Evolutionary conservation across 2,888 invertebrate genomes (phyloP), one percentile per base, ranked within the genome.

Genomic region (Galeopsomyia nigrocyanea): DNA sequence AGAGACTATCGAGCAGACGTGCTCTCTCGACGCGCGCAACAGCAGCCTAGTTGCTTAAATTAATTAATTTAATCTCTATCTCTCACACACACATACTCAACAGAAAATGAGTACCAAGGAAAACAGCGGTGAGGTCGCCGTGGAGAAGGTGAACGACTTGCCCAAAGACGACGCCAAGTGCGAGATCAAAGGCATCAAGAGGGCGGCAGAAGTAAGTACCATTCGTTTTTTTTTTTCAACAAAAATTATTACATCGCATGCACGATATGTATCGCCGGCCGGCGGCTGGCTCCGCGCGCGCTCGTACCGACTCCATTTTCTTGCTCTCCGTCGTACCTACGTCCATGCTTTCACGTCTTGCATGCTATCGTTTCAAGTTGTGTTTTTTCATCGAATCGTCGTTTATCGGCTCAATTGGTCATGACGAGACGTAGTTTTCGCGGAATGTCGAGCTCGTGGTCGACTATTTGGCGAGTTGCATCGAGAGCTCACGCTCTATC

Each of bases 51-150:
- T 56, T 26, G 55, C 60, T 57, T 56, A 26, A 26, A 57, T 58
- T 67, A 9, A 57, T 66, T 39, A 56, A 47, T 47, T 66, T 58
- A 61, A 26, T 26, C 26, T 26, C 2, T 26, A 26, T n/a, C n/a
- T 26, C 65, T 67, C 66, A 58, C 57, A 74, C 65, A 76, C 74
- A 76, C 70, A 72, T 69, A 66, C 39, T 10, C 22, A 22, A 31
- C 49, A 5, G 26, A 63, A 26, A 7, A 93, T 93, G 93, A 93
- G 93, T 90, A 90, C 93, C 88, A 92, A 92, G 89, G 94, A 94
- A 89, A 94, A 93, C 89, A 94, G 93, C 90, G 94, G 93, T 89
- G 93, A 94, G 89, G 94, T 94, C 88, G 93, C 93, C 83, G 93
- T 94, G 80, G 94, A 94, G 89, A 94, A 94, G 91, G 89, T 91